These are phyloP conservation scores for Lysiphlebus fabarum DNA, from an alignment of 1,140 invertebrate species.

Conservation along the genomic window DNA sequence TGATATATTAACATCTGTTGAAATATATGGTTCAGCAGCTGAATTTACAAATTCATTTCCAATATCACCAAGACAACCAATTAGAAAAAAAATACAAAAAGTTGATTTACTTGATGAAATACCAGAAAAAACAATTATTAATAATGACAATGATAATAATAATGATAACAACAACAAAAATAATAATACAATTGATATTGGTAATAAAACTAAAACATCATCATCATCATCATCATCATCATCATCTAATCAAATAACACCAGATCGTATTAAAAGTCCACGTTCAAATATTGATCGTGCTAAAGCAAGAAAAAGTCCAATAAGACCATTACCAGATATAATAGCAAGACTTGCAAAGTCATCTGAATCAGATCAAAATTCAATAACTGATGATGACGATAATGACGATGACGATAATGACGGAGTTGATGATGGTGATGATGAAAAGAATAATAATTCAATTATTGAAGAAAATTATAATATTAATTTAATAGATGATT, in stretches of 20 bases:
- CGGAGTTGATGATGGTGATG: not conserved
- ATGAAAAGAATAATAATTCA: constrained; percentile 23
- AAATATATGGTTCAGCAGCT: constrained; percentile 69
- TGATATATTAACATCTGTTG: constrained; percentile 66
- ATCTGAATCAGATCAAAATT: constrained; percentile 44
- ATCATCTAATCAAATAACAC: constrained; percentile 23
- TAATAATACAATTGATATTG: not conserved
- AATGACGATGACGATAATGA: too few relatives aligned
- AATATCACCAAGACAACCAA: constrained; percentile 44
- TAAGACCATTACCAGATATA: constrained; percentile 54
- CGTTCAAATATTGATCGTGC: constrained; percentile 52
- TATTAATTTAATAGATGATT: constrained; percentile 51
- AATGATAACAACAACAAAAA: too few relatives aligned
- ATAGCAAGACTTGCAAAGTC: constrained; percentile 39
- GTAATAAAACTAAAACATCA: constrained; percentile 29
- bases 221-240: constrained; percentile 22
- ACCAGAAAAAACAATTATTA: not conserved
- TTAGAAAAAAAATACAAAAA: constrained; percentile 39
- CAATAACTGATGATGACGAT: constrained; percentile 19
- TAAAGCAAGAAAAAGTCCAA: constrained; percentile 55
- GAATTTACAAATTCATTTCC: constrained; percentile 53
- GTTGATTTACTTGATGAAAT: constrained; percentile 27
- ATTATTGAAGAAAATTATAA: constrained; percentile 42
- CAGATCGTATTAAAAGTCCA: constrained; percentile 29
- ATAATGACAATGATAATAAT: too few relatives aligned